Base-by-base conservation (phyloP, 2,113 vertebrate genomes). In the Rhabdornis inornatus region DNA sequence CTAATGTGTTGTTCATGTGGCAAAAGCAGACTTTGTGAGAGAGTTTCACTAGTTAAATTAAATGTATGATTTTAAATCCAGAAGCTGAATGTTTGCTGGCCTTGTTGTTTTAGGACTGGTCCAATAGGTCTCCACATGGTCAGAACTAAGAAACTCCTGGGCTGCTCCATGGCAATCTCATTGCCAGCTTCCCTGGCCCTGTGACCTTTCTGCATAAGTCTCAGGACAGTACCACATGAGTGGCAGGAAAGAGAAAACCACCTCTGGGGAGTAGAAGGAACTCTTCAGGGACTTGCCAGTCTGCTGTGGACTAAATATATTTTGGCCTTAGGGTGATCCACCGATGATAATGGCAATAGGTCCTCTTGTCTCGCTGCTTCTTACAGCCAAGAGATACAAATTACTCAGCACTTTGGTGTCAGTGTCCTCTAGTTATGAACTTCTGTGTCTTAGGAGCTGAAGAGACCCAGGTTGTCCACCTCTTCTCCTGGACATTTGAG, bases 221-320 rank as follows among this genome's bases (percentile, higher is more conserved):
- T 71, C 25, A 7, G 0, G 2, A 19, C 44, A 55, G 8, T 60
- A 27, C 31, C 40, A 13, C 19, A 1, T 0, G 1, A 0, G 0
- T 27, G 16, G 45, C 61, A 35, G 82, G 25, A 57, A 89, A 33
- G 33, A 37, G 49, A 39, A 61, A 61, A 53, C 6, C 18, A 39
- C 9, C n/a, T 66, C 39, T 13, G 50, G 68, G 16, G 45, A 35
- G 13, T 0, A 33, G 8, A 55, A 55, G 42, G 40, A 80, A 11
- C 23, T 49, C 59, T 39, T n/a, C 37, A 77, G 42, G 28, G n/a
- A 27, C 18, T 75, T 80, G 17, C 6, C 16, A 6, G 27, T 40
- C 35, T 57, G 0, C 78, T 40, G 25, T n/a, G 25, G 11, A 22
- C 45, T 69, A 27, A 80, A 45, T 39, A 5, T n/a, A 18, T 49